These are phyloP conservation scores for Balaenoptera acutorostrata DNA, from an alignment of 2,113 vertebrate species.

Conservation along the genomic window DNA sequence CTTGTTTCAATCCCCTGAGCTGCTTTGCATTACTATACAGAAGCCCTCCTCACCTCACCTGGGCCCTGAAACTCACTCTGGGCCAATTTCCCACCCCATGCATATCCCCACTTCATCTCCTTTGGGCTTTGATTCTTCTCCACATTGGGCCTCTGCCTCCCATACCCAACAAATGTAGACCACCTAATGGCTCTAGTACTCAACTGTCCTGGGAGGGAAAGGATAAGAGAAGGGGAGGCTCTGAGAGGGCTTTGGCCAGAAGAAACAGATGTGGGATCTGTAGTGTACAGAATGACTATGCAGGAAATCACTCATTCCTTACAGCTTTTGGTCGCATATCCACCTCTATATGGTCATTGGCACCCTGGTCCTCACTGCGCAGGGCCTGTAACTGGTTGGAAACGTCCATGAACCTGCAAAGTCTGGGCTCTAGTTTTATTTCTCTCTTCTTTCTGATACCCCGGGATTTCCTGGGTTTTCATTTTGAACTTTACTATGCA, in stretches of 20 bases:
- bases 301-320: background rate
- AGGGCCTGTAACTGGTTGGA: background rate
- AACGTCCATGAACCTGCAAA: background rate
- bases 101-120: background rate
- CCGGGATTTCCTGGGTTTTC: background rate
- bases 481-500: background rate
- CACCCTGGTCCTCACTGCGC: background rate
- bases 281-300: background rate
- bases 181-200: background rate
- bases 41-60: rapidly evolving
- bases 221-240: background rate
- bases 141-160: background rate
- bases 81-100: background rate
- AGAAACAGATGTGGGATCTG: background rate
- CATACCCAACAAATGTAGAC: background rate
- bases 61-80: background rate
- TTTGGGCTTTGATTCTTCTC: background rate
- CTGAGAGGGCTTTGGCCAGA: background rate
- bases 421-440: background rate
- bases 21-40: background rate
- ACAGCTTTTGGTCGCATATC: background rate
- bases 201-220: background rate
- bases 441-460: background rate
- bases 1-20: background rate
- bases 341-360: rapidly evolving